Base-by-base conservation (phyloP, 53 echinoderm and acorn worm species). In the Luidia sarsii region DNA sequence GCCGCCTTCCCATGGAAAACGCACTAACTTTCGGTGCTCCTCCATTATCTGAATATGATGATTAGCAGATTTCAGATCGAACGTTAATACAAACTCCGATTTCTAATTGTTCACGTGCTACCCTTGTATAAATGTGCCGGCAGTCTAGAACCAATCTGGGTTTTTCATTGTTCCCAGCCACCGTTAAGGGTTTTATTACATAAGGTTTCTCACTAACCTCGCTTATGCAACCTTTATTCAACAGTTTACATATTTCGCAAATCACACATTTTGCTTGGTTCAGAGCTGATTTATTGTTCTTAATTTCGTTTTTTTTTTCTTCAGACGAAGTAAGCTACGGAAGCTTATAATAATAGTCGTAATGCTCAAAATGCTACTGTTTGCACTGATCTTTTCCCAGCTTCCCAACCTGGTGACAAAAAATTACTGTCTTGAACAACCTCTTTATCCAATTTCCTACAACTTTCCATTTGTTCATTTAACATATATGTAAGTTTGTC, bases 141-240 rank as follows among this genome's bases (percentile, higher is more conserved):
- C 66, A 67, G 52, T 81, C 59, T 7, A 57, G 28, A 0, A 81
- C 81, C 24, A 81, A 52, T 41, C 81, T 66, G 21, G 33, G 11
- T 22, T 81, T 81, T 9, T 53, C 54, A 21, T 49, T 60, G 25
- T 67, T 81, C 8, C 67, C 67, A 5, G 81, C 48, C 32, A 81
- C 81, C 1, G 81, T 81, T 67, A 81, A 67, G 7, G 81, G 67
- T 23, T 81, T 67, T 0, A 81, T 67, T 20, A 81, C 81, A 23
- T 46, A 27, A 3, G 67, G 52, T 52, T 13, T 50, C 37, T 37
- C 33, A 23, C 33, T 11, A 25, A 81, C 81, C 35, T 81, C 81
- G 7, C 38, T 24, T 3, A 81, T 50, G 23, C 81, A 81, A 2
- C 81, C 67, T 35, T 53, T 81, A 15, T 20, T 4, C n/a, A 81